These are phyloP conservation scores for Phortica magna DNA, from an alignment of 2,888 invertebrate species.

Conservation along the genomic window DNA sequence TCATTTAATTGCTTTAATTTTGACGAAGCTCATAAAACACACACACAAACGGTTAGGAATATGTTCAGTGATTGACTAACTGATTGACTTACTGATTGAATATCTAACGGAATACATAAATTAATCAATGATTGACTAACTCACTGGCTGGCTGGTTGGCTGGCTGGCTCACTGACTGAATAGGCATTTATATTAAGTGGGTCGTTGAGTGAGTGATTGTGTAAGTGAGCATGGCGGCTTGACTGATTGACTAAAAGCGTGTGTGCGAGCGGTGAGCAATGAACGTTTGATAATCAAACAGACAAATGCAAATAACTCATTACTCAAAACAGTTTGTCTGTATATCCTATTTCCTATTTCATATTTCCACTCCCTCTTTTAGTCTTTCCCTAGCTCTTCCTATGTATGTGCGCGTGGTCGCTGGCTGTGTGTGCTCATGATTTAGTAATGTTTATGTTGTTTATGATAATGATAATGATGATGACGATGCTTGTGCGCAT, in stretches of 20 bases:
- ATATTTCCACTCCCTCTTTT: background rate
- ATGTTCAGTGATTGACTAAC: background rate
- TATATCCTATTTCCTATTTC: background rate
- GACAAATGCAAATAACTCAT: conserved; percentile 26
- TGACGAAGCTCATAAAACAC: background rate
- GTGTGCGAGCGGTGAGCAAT: background rate
- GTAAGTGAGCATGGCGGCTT: background rate
- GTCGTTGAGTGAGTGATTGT: background rate
- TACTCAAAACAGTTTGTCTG: conserved; percentile 19
- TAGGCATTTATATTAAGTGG: background rate
- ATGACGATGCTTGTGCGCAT: conserved; percentile 33
- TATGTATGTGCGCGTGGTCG: background rate
- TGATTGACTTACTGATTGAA: background rate
- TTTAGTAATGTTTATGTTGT: conserved; percentile 6
- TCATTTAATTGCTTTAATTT: conserved; percentile 30
- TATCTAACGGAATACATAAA: background rate
- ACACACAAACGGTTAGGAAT: background rate
- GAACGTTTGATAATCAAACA: background rate
- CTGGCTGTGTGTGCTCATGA: conserved; percentile 2
- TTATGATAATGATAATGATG: conserved; percentile 10
- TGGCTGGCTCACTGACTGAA: conserved; percentile 2
- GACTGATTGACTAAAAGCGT: background rate
- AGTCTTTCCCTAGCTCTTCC: conserved; percentile 35
- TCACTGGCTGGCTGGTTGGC: background rate
- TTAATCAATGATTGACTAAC: background rate